Evolutionary conservation across 1,140 invertebrate genomes (phyloP).

Genomic region (Homarus americanus): DNA sequence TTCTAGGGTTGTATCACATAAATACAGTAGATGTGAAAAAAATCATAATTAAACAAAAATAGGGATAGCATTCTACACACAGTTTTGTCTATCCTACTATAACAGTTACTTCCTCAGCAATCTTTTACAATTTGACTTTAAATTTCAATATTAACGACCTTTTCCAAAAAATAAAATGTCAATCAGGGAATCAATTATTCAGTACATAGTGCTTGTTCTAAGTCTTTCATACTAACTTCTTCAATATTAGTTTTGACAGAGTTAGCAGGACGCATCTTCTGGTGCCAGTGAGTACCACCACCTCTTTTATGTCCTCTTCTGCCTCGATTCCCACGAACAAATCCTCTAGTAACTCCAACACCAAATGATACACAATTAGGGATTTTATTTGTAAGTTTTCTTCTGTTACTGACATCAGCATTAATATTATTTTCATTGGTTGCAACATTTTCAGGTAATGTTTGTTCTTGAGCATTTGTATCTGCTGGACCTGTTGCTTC

Average conservation of each 20-base stretch:
- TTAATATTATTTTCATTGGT: neutral
- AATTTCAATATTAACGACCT: no score
- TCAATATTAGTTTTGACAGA: conserved; percentile 27
- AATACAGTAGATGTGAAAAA: no score
- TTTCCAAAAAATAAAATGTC: neutral
- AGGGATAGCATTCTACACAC: no score
- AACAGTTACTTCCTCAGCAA: no score
- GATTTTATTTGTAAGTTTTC: neutral
- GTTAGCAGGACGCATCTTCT: neutral
- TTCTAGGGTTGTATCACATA: no score
- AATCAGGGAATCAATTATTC: neutral
- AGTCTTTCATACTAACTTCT: conserved; percentile 46
- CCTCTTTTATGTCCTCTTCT: conserved; percentile 6
- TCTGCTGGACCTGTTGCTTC: neutral
- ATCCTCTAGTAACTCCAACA: conserved; percentile 24
- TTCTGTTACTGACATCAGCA: neutral
- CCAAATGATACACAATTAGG: conserved; percentile 46
- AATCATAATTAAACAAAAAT: no score
- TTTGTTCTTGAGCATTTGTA: neutral
- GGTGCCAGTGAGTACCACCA: conserved; percentile 12
- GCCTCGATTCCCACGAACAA: conserved; percentile 15
- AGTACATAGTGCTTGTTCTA: conserved; percentile 8
- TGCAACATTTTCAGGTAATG: neutral
- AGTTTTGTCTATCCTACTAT: no score
- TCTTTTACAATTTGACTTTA: no score